Evolutionary conservation across 2,797 vertebrate species (phyloP), one percentile per base, ranked within the genome.

Genomic region (Alectoris magna): DNA sequence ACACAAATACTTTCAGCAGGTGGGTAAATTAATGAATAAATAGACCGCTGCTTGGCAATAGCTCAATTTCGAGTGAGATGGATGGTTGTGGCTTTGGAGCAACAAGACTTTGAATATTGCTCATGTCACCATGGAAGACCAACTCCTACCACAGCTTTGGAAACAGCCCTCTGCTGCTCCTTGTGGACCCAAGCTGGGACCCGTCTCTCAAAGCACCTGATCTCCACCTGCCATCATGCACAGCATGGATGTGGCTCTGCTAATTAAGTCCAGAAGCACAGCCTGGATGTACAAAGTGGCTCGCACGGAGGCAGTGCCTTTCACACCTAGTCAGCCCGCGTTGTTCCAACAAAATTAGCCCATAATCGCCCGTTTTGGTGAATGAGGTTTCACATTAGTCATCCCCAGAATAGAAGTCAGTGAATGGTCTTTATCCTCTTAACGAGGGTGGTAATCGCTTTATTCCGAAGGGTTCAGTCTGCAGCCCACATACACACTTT

Each of bases 301-400:
- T 88, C 11, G 72, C 10, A 24, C 84, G 29, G 63, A n/a, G 63
- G 88, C 94, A 89, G 41, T 4, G 63, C 41, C 93, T 90, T 94
- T 96, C 91, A 91, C 94, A 96, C 85, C 84, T 71, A 46, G 55
- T 80, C 90, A 75, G 87, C 43, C 84, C 4, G 36, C 79, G 7
- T 64, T 79, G 67, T 79, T 95, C 87, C 83, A 91, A 94, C 91
- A 90, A 92, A 95, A 95, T 94, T 90, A 91, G 81, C 89, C 91
- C 83, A 56, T 95, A 88, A 92, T 93, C 89, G 73, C 70, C 56
- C 34, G 0, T 91, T 70, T 73, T 44, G 82, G 58, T 64, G 73
- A 89, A 48, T 8, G 53, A 22, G 72, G 79, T 44, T 84, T 81
- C 93, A 58, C 73, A 88, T 92, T 89, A 90, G 79, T 86, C 92